A percentile compares a stretch with the other conserved stretches of the same genome.
Evolutionary conservation across 2,797 vertebrate species (phyloP).

Genomic region (Bradypus variegatus): DNA sequence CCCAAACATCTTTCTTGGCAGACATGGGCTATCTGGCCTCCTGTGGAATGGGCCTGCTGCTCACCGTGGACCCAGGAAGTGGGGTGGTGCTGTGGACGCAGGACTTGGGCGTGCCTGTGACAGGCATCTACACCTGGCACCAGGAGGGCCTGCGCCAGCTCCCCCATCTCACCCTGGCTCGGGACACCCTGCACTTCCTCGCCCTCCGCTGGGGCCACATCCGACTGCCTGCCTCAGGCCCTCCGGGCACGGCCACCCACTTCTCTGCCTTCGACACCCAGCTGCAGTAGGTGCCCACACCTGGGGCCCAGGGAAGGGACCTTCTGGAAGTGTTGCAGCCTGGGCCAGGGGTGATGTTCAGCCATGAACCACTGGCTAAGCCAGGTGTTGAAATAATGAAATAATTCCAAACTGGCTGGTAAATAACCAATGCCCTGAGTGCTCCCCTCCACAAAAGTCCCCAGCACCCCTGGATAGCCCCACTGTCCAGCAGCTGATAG

Average conservation of each 20-base stretch:
- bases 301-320: background rate
- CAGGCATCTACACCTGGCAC: slow-evolving; percentile 89
- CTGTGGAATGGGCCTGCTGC: slow-evolving; percentile 89
- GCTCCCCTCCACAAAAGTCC: background rate
- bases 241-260: slow-evolving; percentile 73
- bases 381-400: background rate
- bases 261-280: slow-evolving; percentile 83
- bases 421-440: background rate
- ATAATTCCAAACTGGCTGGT: background rate
- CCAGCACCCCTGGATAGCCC: background rate
- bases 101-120: slow-evolving; percentile 89
- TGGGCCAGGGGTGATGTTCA: background rate
- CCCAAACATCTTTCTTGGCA: slow-evolving; percentile 58
- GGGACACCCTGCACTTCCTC: slow-evolving; percentile 94
- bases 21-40: slow-evolving; percentile 91
- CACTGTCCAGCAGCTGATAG: background rate
- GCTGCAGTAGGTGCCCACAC: slow-evolving; percentile 79
- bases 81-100: slow-evolving; percentile 93
- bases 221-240: slow-evolving; percentile 83
- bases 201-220: slow-evolving; percentile 84
- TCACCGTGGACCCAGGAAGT: slow-evolving; percentile 87
- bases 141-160: slow-evolving; percentile 87
- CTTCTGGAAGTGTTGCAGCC: background rate
- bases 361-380: background rate
- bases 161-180: slow-evolving; percentile 89